Percentiles rank a stretch among this genome's conserved stretches.
Conservation (phyloP, 1,140 invertebrate genomes). For the Delia radicum region DNA sequence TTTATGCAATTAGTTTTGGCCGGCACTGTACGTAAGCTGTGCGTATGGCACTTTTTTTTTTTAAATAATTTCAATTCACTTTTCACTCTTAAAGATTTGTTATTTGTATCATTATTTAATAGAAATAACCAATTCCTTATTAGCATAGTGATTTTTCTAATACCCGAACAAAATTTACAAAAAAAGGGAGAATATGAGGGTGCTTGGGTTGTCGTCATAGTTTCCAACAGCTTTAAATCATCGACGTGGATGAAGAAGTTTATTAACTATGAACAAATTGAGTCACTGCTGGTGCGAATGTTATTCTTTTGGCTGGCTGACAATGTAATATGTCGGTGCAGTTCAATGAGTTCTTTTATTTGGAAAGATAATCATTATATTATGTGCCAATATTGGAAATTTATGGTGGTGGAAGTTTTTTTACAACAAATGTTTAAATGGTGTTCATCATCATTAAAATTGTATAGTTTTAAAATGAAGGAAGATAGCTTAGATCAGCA, state of each 20-base stretch:
- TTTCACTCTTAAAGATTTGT: not conserved
- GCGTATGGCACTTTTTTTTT: no score
- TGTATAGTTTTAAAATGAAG: no score
- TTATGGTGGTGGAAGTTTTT: no score
- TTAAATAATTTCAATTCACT: no score
- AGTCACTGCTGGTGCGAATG: not conserved
- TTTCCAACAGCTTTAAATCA: not conserved
- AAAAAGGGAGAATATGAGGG: not conserved
- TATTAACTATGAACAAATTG: not conserved
- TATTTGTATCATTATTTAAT: not conserved
- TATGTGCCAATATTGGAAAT: no score
- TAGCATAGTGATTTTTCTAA: conserved; percentile 19
- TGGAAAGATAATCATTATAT: not conserved
- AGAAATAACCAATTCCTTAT: conserved; percentile 11
- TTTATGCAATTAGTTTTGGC: no score
- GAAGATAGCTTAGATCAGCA: no score
- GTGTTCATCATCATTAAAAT: no score
- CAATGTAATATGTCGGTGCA: not conserved
- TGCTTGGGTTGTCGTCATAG: conserved; percentile 6
- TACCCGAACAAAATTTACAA: not conserved
- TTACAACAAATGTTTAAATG: no score
- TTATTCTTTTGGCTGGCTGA: conserved; percentile 7
- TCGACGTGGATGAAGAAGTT: not conserved
- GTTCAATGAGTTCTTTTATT: not conserved
- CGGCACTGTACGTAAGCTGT: no score